These are phyloP conservation scores for Spilosoma lubricipeda DNA, from an alignment of 2,888 invertebrate genomes.

Conservation along the genomic window DNA sequence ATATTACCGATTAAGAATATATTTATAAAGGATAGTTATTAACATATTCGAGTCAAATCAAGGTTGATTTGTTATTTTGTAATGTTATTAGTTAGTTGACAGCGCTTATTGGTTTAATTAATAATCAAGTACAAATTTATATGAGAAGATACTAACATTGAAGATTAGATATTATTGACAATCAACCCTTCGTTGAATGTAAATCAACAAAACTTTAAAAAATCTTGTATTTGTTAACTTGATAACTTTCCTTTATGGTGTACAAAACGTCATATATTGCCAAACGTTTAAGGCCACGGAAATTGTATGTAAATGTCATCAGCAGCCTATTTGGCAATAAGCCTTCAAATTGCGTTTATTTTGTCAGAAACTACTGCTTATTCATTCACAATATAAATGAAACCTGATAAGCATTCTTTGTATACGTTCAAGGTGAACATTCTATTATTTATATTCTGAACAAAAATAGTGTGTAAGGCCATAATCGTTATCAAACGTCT, in stretches of 20 bases:
- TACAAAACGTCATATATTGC: background rate
- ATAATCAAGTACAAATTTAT: background rate
- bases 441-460: background rate
- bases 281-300: background rate
- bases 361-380: background rate
- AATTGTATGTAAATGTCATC: background rate
- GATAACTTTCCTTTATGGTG: background rate
- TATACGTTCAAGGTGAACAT: conserved; percentile 5
- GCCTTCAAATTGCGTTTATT: background rate
- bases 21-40: conserved; percentile 13
- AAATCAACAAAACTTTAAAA: background rate
- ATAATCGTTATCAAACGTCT: background rate
- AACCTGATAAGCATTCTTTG: conserved; percentile 4
- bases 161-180: background rate
- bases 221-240: background rate
- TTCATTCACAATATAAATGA: conserved; percentile 1
- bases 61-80: background rate
- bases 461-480: background rate
- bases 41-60: conserved; percentile 8
- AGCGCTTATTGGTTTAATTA: background rate
- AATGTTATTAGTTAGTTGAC: background rate
- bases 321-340: background rate
- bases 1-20: conserved; percentile 15
- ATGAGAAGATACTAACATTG: background rate
- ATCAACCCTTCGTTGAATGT: too few relatives aligned